Percentiles rank a stretch among this genome's conserved stretches.
phyloP scores from a whole-genome alignment of 92 coral and sea anemone genomes.

The Umimayanthus kanabou region DNA sequence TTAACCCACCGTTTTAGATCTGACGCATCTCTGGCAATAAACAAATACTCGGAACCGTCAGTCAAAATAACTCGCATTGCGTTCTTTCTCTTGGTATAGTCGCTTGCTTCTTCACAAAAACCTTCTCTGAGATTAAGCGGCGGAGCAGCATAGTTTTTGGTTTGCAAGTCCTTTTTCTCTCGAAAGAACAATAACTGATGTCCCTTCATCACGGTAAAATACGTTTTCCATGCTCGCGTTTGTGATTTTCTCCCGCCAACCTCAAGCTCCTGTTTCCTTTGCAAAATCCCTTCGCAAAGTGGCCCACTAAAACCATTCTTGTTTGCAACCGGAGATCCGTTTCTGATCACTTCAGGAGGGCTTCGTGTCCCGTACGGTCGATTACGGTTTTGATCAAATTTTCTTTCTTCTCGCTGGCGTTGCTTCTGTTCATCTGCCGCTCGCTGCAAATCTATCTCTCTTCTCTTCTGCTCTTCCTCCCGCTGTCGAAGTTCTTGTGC shows the following conservation, averaged over 20 bases:
- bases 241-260: slow-evolving; percentile 68
- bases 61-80: slow-evolving; percentile 70
- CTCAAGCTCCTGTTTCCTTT: slow-evolving; percentile 84
- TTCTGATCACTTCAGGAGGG: slow-evolving; percentile 49
- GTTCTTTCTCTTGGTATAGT: slow-evolving; percentile 57
- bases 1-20: slow-evolving; percentile 74
- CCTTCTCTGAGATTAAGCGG: slow-evolving; percentile 70
- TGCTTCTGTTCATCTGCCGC: slow-evolving; percentile 37
- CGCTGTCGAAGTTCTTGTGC: slow-evolving; percentile 31
- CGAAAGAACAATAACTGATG: slow-evolving; percentile 69
- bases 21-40: slow-evolving; percentile 63
- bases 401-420: slow-evolving; percentile 36
- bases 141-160: slow-evolving; percentile 64
- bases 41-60: slow-evolving; percentile 83
- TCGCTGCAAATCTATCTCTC: slow-evolving; percentile 34
- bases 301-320: slow-evolving; percentile 22
- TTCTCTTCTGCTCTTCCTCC: slow-evolving; percentile 38
- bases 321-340: slow-evolving; percentile 34
- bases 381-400: slow-evolving; percentile 35
- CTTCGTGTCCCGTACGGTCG: slow-evolving; percentile 6
- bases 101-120: slow-evolving; percentile 61
- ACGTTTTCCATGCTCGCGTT: slow-evolving; percentile 84
- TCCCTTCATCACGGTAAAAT: slow-evolving; percentile 74
- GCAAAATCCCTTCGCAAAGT: slow-evolving; percentile 77
- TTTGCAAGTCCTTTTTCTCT: slow-evolving; percentile 66